phyloP scores from a whole-genome alignment of 2,797 vertebrate species.

The Echiichthys vipera region DNA sequence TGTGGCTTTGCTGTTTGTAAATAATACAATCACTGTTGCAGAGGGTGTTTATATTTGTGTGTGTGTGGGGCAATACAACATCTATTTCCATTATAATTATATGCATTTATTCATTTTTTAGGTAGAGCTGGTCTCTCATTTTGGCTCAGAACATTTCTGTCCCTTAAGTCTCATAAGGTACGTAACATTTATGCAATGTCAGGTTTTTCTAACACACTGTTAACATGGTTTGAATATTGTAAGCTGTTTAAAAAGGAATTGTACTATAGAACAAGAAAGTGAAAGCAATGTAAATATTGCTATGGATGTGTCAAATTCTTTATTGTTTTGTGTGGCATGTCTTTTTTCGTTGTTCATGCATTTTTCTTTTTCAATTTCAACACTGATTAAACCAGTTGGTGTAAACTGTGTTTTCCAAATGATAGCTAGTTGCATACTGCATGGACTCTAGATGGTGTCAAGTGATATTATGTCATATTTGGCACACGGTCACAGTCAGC shows the following conservation, averaged over 20 bases:
- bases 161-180: conserved; percentile 98
- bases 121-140: conserved; percentile 97
- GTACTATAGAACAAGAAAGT: neutral
- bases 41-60: conserved; percentile 9
- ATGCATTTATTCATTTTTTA: conserved; percentile 77
- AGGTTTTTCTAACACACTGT: neutral
- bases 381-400: neutral
- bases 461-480: conserved; percentile 19
- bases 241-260: neutral
- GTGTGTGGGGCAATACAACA: neutral
- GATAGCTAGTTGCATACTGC: neutral
- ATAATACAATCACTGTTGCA: neutral
- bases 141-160: conserved; percentile 98
- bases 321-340: neutral
- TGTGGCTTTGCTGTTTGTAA: conserved; percentile 11
- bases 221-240: neutral
- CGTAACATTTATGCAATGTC: neutral
- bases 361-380: neutral
- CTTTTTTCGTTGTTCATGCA: neutral
- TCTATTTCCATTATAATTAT: conserved; percentile 30
- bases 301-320: neutral
- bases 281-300: neutral
- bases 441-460: conserved; percentile 11
- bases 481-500: neutral
- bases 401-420: neutral